phyloP scores from a whole-genome alignment of 2,113 vertebrate genomes.

The Romanogobio albipinnatus region DNA sequence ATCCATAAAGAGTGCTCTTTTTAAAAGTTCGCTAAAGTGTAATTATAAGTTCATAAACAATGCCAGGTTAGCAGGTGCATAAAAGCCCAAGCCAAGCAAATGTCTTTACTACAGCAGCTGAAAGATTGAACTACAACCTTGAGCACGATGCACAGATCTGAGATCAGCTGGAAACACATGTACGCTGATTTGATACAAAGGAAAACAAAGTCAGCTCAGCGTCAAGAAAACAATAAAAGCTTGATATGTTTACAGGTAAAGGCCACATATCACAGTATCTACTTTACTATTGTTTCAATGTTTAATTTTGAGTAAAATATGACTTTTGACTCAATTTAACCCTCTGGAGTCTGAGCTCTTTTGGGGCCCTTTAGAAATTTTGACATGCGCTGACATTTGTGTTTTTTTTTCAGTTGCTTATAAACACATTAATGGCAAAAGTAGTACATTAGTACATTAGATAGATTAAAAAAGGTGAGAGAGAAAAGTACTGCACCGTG shows the following conservation, averaged over 20 bases:
- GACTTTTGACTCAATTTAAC: too few relatives aligned
- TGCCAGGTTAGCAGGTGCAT: neutral
- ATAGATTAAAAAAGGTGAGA: too few relatives aligned
- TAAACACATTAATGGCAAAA: too few relatives aligned
- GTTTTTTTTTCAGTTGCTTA: too few relatives aligned
- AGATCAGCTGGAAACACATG: neutral
- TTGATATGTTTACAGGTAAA: neutral
- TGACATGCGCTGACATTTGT: too few relatives aligned
- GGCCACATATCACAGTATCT: neutral
- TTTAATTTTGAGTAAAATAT: too few relatives aligned
- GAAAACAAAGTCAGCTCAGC: neutral
- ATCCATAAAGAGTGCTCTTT: neutral
- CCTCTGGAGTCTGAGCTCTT: too few relatives aligned
- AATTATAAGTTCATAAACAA: neutral
- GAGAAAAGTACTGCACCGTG: too few relatives aligned
- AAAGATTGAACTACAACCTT: neutral
- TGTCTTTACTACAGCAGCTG: neutral
- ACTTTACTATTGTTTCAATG: neutral
- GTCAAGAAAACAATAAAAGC: neutral
- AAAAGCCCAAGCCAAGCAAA: neutral
- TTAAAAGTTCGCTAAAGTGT: neutral
- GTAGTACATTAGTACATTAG: too few relatives aligned
- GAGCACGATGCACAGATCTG: neutral
- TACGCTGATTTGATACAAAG: neutral
- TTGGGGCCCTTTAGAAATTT: too few relatives aligned